Conservation (phyloP, 2,888 invertebrate species). For the Xylophagus ater region DNA sequence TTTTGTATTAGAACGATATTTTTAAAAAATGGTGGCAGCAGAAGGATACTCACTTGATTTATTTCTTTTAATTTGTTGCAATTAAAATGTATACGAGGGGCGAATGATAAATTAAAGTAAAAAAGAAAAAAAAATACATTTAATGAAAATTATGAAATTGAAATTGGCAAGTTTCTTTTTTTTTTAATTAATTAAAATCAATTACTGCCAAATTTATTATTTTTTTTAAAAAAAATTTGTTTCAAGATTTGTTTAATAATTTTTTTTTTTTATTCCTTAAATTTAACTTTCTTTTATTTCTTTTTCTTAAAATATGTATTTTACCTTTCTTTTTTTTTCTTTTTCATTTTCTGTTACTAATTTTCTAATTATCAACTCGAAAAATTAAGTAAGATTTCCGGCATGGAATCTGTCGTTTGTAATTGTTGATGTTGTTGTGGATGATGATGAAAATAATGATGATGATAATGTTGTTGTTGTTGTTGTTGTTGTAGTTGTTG, state of each 20-base stretch:
- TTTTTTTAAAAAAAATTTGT: too few relatives aligned
- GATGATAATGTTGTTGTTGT: slow-evolving; percentile 2
- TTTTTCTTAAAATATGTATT: neutral
- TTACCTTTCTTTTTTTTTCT: slow-evolving; percentile 10
- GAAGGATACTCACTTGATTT: too few relatives aligned
- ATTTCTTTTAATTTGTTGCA: too few relatives aligned
- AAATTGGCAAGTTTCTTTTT: too few relatives aligned
- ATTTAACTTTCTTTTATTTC: slow-evolving; percentile 8
- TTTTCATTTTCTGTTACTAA: slow-evolving; percentile 8
- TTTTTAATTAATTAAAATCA: too few relatives aligned
- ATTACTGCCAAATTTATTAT: too few relatives aligned
- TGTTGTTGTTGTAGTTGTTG: neutral
- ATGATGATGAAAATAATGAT: slow-evolving; percentile 7
- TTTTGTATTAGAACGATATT: neutral
- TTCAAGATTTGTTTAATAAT: too few relatives aligned
- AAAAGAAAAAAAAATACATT: neutral
- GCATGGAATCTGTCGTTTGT: slow-evolving; percentile 12
- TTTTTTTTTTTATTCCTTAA: slow-evolving; percentile 8
- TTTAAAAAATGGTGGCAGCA: too few relatives aligned
- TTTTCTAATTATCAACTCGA: slow-evolving; percentile 16
- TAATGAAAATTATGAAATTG: too few relatives aligned
- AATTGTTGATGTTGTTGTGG: slow-evolving; percentile 6
- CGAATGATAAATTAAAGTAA: neutral
- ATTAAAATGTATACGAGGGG: too few relatives aligned
- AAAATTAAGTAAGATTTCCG: slow-evolving; percentile 14